Percentiles rank a stretch among this genome's conserved stretches.
These are phyloP conservation scores for Caenorhabditis inopinata DNA, from an alignment of 1,140 invertebrate genomes.

Conservation along the genomic window DNA sequence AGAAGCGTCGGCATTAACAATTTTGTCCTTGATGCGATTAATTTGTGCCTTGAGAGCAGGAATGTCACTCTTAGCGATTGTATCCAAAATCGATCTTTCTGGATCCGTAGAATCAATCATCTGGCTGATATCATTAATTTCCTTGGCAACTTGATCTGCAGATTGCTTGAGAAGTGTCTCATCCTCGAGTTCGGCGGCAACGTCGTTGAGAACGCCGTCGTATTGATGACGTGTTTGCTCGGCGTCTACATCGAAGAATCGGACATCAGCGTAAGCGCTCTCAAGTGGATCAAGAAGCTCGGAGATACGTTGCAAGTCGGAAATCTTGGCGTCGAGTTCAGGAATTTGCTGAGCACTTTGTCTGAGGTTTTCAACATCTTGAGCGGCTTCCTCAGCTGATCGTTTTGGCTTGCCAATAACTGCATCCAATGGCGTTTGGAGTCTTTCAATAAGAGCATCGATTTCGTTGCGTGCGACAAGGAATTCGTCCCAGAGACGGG, in stretches of 20 bases:
- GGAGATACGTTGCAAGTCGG: conserved; percentile 37
- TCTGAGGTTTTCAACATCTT: conserved; percentile 44
- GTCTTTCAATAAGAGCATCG: conserved; percentile 33
- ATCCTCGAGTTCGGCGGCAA: conserved; percentile 36
- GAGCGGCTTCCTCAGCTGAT: conserved; percentile 37
- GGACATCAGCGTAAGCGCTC: conserved; percentile 48
- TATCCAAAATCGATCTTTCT: not conserved
- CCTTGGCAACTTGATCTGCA: conserved; percentile 18
- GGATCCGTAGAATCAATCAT: too few species aligned
- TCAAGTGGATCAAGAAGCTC: conserved; percentile 46
- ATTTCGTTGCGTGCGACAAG: conserved; percentile 39
- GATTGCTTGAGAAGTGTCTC: conserved; percentile 34
- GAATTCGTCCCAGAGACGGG: conserved; percentile 49
- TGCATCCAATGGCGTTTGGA: conserved; percentile 29
- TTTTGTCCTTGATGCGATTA: conserved; percentile 25
- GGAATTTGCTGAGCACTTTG: not conserved
- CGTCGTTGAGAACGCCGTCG: conserved; percentile 33
- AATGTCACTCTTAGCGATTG: conserved; percentile 8
- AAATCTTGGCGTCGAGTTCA: conserved; percentile 5
- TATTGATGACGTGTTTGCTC: conserved; percentile 46
- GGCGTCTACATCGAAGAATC: conserved; percentile 48
- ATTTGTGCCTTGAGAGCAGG: conserved; percentile 22
- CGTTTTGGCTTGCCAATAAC: conserved; percentile 37
- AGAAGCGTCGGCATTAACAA: conserved; percentile 12
- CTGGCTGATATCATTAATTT: conserved; percentile 32